These are phyloP conservation scores for Camptogramma bilineatum DNA, from an alignment of 2,888 invertebrate species.

Conservation along the genomic window DNA sequence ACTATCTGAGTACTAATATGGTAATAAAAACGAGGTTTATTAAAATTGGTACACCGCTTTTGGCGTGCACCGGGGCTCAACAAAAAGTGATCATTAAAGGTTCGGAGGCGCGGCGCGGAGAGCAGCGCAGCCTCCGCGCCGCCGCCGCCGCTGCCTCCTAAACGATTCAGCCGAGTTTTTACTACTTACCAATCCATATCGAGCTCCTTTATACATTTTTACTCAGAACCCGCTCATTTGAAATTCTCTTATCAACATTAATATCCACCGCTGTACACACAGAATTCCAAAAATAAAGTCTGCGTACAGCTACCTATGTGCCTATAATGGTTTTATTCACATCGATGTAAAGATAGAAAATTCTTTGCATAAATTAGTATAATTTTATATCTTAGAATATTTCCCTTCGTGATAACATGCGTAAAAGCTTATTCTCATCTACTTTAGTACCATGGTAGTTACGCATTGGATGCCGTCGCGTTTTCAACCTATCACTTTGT, in stretches of 20 bases:
- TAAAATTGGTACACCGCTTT: conserved; percentile 51
- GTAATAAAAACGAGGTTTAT: conserved; percentile 26
- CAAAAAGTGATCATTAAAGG: conserved; percentile 84
- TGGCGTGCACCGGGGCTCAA: conserved; percentile 59
- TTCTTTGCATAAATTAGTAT: conserved; percentile 47
- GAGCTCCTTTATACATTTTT: conserved; percentile 73
- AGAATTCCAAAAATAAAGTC: conserved; percentile 42
- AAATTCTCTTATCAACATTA: conserved; percentile 52
- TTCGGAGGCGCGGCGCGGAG: conserved; percentile 72
- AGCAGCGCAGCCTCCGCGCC: conserved; percentile 68
- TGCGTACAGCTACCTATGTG: conserved; percentile 36
- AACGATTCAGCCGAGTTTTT: conserved; percentile 79
- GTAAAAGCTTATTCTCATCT: conserved; percentile 41
- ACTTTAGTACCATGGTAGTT: conserved; percentile 36
- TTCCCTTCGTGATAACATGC: conserved; percentile 36
- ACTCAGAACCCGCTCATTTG: conserved; percentile 62
- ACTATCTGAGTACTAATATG: conserved; percentile 20
- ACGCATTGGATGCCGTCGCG: conserved; percentile 33
- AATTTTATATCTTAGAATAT: conserved; percentile 43
- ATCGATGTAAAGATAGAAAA: conserved; percentile 44
- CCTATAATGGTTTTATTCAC: conserved; percentile 44
- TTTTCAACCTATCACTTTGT: conserved; percentile 37
- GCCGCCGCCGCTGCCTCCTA: conserved; percentile 58
- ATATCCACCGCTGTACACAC: conserved; percentile 34
- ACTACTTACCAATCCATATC: conserved; percentile 79